Evolutionary conservation across 2,888 invertebrate genomes (phyloP).

Genomic region (Mycalesis mineus): DNA sequence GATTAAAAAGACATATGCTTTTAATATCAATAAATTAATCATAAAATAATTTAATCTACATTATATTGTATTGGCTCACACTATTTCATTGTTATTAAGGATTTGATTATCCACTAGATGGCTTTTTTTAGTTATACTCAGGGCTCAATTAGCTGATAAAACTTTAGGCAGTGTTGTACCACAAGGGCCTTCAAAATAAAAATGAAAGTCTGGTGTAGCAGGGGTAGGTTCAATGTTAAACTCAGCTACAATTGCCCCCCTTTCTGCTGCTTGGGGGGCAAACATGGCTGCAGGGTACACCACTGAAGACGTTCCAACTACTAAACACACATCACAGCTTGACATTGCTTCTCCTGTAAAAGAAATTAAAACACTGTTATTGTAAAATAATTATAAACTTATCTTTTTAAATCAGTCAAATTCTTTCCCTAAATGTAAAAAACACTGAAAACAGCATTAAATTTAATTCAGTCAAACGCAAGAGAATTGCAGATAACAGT

Average conservation of each 20-base stretch:
- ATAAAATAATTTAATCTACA: too few relatives aligned
- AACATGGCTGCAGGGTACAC: slow-evolving; percentile 94
- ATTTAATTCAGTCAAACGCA: too few relatives aligned
- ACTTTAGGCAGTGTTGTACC: slow-evolving; percentile 60
- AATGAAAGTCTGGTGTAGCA: slow-evolving; percentile 61
- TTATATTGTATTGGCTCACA: too few relatives aligned
- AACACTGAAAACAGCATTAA: too few relatives aligned
- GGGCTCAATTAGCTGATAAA: slow-evolving; percentile 30
- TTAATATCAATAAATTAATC: too few relatives aligned
- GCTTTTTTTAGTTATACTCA: not conserved
- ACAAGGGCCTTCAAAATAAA: slow-evolving; percentile 69
- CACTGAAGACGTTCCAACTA: slow-evolving; percentile 91
- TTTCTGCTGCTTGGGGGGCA: slow-evolving; percentile 85
- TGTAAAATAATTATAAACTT: too few relatives aligned
- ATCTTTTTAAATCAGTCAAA: too few relatives aligned
- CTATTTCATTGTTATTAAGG: too few relatives aligned
- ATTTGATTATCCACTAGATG: not conserved
- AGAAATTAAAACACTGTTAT: not conserved
- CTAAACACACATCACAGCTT: slow-evolving; percentile 86
- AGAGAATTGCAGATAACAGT: too few relatives aligned
- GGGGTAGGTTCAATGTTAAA: slow-evolving; percentile 73
- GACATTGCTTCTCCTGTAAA: slow-evolving; percentile 79
- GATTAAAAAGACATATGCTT: too few relatives aligned
- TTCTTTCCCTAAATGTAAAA: too few relatives aligned
- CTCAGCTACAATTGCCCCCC: slow-evolving; percentile 77